Evolutionary conservation across 2,888 invertebrate genomes (phyloP).

Genomic region (Caenorhabditis parvicauda): DNA sequence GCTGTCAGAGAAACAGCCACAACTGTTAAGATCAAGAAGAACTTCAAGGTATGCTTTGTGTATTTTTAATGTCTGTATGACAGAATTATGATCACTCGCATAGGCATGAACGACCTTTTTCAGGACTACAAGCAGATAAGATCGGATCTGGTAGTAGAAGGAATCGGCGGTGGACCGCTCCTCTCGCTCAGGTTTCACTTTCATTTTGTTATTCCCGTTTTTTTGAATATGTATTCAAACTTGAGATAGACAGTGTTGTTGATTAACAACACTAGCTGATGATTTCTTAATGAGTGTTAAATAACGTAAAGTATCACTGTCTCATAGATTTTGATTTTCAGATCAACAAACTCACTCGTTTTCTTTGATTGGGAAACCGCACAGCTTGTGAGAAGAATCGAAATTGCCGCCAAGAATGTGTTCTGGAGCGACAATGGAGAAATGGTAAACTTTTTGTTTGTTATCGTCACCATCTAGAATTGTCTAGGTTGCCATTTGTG

Average conservation of each 20-base stretch:
- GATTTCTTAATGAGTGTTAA: not conserved
- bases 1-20: conserved; percentile 81
- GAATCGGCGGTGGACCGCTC: conserved; percentile 84
- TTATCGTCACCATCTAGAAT: conserved; percentile 80
- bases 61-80: too few relatives aligned
- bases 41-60: conserved; percentile 79
- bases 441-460: conserved; percentile 73
- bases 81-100: not conserved
- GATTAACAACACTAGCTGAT: too few relatives aligned
- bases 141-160: conserved; percentile 79
- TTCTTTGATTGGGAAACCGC: conserved; percentile 97
- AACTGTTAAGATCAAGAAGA: conserved; percentile 89
- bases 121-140: conserved; percentile 71
- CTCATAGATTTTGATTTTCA: conserved; percentile 1
- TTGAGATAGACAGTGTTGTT: too few relatives aligned
- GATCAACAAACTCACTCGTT: conserved; percentile 67
- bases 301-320: not conserved
- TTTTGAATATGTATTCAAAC: not conserved
- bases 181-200: conserved; percentile 67
- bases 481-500: conserved; percentile 76
- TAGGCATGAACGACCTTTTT: too few relatives aligned
- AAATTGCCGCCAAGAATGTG: conserved; percentile 82
- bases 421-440: conserved; percentile 96
- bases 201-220: not conserved
- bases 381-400: conserved; percentile 87